Base-by-base conservation (phyloP, 2,888 invertebrate species). In the Perizoma flavofasciatum region DNA sequence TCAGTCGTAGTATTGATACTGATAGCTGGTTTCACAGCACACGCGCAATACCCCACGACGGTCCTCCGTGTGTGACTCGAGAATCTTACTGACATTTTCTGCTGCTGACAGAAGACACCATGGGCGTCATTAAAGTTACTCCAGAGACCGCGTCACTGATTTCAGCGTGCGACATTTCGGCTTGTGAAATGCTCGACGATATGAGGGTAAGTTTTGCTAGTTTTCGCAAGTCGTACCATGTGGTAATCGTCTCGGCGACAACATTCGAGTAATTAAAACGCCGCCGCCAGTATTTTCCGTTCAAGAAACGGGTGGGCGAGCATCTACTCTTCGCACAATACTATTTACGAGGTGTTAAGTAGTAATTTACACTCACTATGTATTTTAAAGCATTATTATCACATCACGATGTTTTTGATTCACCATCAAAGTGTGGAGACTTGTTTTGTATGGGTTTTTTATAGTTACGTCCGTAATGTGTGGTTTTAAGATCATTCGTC, bases 111-210 rank as follows among this genome's bases (percentile, higher is more conserved):
- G 66, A 67, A 65, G 62, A 59, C 73, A 77, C 64, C 61, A 91
- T 92, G 91, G 91, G 91, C 75, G 89, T 92, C 65, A 90, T 91
- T 57, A 90, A 91, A 86, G 79, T 90, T 80, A 83, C 81, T 71
- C 84, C 88, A 65, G 91, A 92, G 79, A 82, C 89, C 71, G 84
- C 84, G 67, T 83, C 85, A 71, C 83, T 90, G 66, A 85, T 89
- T 81, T 90, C 91, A 53, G 90, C 74, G 45, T 91, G 91, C 71
- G 91, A 92, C 66, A 77, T 89, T 81, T 90, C 92, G 52, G 90
- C 74, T 43, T 91, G 91, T 70, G 92, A 92, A 66, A 77, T 91
- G 84, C 89, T 92, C 82, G 92, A 92, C 73, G 91, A 92, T 63
- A 88, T 91, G 88, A 88, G 87, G 90, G 91, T 92, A 81, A 87